Base-by-base conservation (phyloP, 2,888 invertebrate species). In the Diaperis boleti region DNA sequence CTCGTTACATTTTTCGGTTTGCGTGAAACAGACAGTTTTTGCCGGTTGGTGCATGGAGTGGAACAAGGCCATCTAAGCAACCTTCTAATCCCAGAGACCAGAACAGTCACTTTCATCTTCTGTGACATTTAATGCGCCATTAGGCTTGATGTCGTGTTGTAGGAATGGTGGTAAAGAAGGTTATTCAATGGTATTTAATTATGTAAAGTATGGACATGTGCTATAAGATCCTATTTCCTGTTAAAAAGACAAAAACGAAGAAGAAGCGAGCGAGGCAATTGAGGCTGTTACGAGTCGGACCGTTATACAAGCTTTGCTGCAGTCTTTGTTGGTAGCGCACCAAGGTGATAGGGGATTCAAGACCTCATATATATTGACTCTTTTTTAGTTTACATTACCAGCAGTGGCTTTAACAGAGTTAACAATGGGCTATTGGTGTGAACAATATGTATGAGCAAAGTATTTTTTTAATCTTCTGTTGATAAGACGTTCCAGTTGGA, bases 31-130 rank as follows among this genome's bases (percentile, higher is more conserved):
- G 49, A 22, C 11, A 33, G 47, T 47, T 47, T 47, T 47, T 47
- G 33, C 17, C 6, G 14, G 29, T 14, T 29, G 14, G 33, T 33
- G 2, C 33, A 5, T 33, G 8, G 33, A 33, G 31, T 26, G 39
- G 15, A 41, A 56, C 44, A 29, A 47, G 59, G 49, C 33, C 44
- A 45, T 17, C 41, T 2, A 47, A 22, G 26, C 18, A 59, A 49
- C 59, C 47, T 59, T 47, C 59, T 39, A 59, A 39, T 13, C 10
- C 18, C 22, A n/a, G 42, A 44, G 42, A 44, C 41, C 26, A 44
- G 55, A 42, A 44, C 57, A 57, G 57, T 57, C 59, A 59, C 59
- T 59, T 59, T 59, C 59, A 59, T 59, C 59, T 50, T 59, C 59
- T 26, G 31, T 59, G 59, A 59, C 59, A 59, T 59, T 59, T 59